Conservation (phyloP, 2,113 vertebrate species). For the Rhombomys opimus region DNA sequence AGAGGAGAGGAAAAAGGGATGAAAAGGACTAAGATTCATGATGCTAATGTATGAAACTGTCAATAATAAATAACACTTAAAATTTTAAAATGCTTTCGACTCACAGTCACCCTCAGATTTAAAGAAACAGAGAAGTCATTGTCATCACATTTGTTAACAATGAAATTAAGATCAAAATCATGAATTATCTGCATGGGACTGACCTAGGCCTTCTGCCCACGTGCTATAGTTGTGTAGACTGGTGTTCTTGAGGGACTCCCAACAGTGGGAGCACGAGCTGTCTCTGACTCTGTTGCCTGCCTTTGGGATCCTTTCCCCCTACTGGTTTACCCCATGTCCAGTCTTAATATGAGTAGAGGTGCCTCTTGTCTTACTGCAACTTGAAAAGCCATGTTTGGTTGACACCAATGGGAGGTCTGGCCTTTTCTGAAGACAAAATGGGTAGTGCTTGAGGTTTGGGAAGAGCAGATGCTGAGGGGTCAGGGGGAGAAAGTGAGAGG, state of each 20-base stretch:
- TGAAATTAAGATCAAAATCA: neutral
- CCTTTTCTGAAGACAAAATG: neutral
- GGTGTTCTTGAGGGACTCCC: neutral
- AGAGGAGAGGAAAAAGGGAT: neutral
- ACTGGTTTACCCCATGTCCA: neutral
- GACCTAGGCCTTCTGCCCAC: neutral
- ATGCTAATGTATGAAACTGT: neutral
- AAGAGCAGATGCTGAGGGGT: neutral
- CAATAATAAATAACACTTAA: neutral
- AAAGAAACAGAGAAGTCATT: neutral
- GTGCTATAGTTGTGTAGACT: neutral
- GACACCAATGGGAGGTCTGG: neutral
- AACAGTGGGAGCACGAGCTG: neutral
- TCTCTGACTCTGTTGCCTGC: neutral
- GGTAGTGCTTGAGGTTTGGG: neutral
- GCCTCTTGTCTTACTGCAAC: neutral
- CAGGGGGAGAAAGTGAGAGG: neutral
- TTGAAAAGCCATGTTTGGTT: neutral
- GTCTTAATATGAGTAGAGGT: neutral
- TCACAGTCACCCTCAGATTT: neutral
- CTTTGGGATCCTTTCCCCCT: neutral
- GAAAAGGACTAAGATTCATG: neutral
- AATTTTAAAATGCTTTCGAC: constrained; percentile 33
- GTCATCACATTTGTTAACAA: neutral
- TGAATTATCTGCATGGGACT: neutral